Base-by-base conservation (phyloP, 37 sponge, comb jelly and placozoan species). In the Halisarca cf. caerulea region DNA sequence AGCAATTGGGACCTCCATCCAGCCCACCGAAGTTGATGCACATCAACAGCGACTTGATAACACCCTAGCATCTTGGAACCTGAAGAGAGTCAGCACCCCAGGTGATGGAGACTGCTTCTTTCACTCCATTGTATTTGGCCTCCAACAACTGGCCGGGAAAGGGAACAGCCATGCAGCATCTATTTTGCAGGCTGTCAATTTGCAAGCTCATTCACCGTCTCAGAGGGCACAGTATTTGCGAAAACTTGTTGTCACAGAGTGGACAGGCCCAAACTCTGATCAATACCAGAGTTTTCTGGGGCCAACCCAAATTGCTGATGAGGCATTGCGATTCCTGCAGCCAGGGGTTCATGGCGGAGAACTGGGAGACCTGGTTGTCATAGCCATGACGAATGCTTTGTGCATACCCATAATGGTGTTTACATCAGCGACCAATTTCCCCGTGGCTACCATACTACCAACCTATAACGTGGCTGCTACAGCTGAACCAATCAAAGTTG, bases 101-200 rank as follows among this genome's bases (percentile, higher is more conserved):
- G 58, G 86, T 32, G 79, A 86, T 79, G 86, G 86, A 25, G 55
- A 86, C 37, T 86, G 80, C 71, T 51, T 78, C 2, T 86, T 86
- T 33, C 32, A 4, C 3, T 79, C 86, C 23, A 80, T 86, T 41
- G 75, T 59, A n/a, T 53, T 27, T 17, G 36, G 45, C 11, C 18
- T 85, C 3, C 59, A 25, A 44, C 45, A 78, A 8, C 15, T 42
- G 11, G 34, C 47, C 58, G 20, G 28, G 28, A 37, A 4, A 25
- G 54, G 32, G 5, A 35, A 82, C 43, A 33, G 24, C 34, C 17
- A 40, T 27, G 37, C 53, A 7, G 21, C 25, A 25, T 20, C 9
- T 21, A 37, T 64, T n/a, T 32, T 82, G 24, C 6, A 3, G 6
- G 17, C 36, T 24, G 47, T 47, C 39, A 44, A 36, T 51, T n/a